phyloP scores from a whole-genome alignment of 2,888 invertebrate genomes.

The Tryphoninae sp. region DNA sequence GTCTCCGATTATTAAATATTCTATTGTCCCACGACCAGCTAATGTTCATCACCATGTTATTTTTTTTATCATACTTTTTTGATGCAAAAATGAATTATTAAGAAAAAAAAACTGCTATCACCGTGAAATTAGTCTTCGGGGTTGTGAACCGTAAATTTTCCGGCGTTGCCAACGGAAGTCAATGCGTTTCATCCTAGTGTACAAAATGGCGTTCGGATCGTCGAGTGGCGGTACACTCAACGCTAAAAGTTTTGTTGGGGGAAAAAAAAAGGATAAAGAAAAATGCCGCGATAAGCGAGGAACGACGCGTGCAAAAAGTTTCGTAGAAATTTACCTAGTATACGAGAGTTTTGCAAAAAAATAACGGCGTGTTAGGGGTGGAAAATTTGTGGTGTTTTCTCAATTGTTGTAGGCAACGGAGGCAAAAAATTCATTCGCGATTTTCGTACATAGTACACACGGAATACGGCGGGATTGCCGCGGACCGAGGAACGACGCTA shows the following conservation, averaged over 20 bases:
- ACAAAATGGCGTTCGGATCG: conserved; percentile 75
- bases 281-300: conserved; percentile 75
- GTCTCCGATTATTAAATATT: too few species aligned
- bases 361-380: conserved; percentile 25
- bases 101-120: conserved; percentile 8
- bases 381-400: background rate
- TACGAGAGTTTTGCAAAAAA: conserved; percentile 26
- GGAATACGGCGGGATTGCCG: conserved; percentile 51
- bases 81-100: background rate
- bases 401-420: background rate
- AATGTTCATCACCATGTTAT: too few species aligned
- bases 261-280: conserved; percentile 63
- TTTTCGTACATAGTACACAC: conserved; percentile 1
- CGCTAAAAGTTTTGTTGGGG: conserved; percentile 70
- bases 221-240: conserved; percentile 72
- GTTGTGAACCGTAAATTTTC: conserved; percentile 17
- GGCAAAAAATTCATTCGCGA: background rate
- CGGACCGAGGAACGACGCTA: conserved; percentile 76
- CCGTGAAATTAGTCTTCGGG: conserved; percentile 8
- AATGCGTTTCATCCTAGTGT: conserved; percentile 64
- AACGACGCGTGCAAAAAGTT: conserved; percentile 70
- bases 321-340: conserved; percentile 51
- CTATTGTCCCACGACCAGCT: too few species aligned
- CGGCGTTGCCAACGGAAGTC: conserved; percentile 65
- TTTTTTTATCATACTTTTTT: background rate